Conservation (phyloP, 2,888 invertebrate genomes). For the Terebella lapidaria region DNA sequence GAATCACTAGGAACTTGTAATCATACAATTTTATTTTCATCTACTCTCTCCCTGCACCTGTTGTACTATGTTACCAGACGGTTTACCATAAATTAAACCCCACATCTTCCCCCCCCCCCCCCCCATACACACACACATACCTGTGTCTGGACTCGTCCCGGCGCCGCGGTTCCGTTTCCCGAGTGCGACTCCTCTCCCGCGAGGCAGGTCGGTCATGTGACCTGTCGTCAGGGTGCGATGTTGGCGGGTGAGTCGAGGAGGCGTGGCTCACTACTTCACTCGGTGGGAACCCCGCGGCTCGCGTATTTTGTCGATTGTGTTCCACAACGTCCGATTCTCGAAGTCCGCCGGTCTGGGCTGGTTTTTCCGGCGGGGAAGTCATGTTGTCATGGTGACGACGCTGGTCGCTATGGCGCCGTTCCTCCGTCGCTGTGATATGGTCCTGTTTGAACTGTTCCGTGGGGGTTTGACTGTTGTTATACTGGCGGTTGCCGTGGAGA, state of each 20-base stretch:
- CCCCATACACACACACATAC: conserved; percentile 7
- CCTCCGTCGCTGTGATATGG: background rate
- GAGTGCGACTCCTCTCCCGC: conserved; percentile 7
- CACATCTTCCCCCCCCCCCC: too few relatives aligned
- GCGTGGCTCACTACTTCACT: background rate
- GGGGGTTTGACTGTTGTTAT: background rate
- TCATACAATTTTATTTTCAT: too few relatives aligned
- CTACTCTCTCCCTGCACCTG: too few relatives aligned
- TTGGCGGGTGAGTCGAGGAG: background rate
- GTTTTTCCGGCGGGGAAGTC: background rate
- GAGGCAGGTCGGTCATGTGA: conserved; percentile 5
- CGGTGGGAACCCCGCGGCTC: background rate
- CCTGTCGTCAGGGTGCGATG: conserved; percentile 5
- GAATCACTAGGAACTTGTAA: too few relatives aligned
- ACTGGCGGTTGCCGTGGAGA: background rate
- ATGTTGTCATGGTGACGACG: background rate
- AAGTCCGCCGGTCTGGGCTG: background rate
- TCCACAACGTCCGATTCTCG: background rate
- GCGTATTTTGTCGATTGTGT: background rate
- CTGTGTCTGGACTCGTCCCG: conserved; percentile 18
- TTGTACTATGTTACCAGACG: too few relatives aligned
- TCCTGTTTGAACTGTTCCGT: background rate
- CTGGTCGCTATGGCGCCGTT: background rate
- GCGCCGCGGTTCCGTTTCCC: conserved; percentile 8
- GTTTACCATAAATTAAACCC: too few relatives aligned